Evolutionary conservation across 2,113 vertebrate species (phyloP).

Genomic region (Prunella himalayana): DNA sequence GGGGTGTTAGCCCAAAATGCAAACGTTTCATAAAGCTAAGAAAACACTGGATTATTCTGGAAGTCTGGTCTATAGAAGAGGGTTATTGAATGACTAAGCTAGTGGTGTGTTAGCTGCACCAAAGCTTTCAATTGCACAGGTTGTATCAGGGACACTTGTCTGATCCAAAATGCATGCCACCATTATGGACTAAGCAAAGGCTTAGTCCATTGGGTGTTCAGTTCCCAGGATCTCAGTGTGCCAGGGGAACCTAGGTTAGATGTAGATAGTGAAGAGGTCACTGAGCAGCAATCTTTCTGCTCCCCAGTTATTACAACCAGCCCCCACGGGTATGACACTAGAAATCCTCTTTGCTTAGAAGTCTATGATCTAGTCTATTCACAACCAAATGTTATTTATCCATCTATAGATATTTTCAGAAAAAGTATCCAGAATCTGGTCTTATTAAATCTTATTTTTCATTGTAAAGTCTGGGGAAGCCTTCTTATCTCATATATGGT

Average conservation of each 20-base stretch:
- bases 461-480: not conserved
- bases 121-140: not conserved
- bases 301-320: not conserved
- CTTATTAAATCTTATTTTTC: not conserved
- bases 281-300: not conserved
- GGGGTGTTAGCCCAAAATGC: not conserved
- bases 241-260: not conserved
- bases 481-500: not conserved
- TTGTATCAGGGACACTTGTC: not conserved
- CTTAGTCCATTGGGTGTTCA: not conserved
- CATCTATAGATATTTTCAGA: not conserved
- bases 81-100: not conserved
- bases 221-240: not conserved
- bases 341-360: not conserved
- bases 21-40: not conserved
- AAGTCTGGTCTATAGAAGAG: not conserved
- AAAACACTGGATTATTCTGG: not conserved
- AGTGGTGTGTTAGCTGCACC: not conserved
- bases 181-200: not conserved
- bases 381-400: not conserved
- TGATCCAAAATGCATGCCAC: not conserved
- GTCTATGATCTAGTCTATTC: not conserved
- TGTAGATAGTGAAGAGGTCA: not conserved
- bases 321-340: not conserved
- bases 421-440: not conserved